Evolutionary conservation across 2,113 vertebrate species (phyloP), one percentile per base, ranked within the genome.

Genomic region (Apus apus): DNA sequence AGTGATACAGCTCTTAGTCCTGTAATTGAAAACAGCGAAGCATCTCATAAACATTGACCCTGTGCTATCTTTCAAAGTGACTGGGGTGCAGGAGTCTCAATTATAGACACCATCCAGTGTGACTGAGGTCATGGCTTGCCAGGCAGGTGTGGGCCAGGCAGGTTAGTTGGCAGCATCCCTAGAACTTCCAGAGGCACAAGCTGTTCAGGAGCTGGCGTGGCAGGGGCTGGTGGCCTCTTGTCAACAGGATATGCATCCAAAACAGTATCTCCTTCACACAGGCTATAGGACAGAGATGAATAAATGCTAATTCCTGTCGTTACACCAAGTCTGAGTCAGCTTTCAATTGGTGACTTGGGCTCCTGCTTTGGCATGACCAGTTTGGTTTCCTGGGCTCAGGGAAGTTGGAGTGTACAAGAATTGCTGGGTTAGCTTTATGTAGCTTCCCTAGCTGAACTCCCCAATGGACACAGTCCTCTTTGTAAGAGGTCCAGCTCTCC

Each of bases 81-180:
- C 18, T 38, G 72, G n/a, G 19, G 17, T 43, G 67, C 2, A 1
- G 26, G 57, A 46, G 6, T 48, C 25, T 32, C 46, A 34, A 32
- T 57, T 29, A 20, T 50, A 79, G 61, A 45, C 20, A 16, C 32
- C 45, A 48, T 80, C 27, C 62, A 15, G 15, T 5, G 2, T 6
- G 25, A 8, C 1, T 1, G 25, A 64, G 56, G 27, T 16, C 5
- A 2, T 4, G 7, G 26, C 15, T 17, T 66, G 45, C 25, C 5
- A 22, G 57, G 3, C 32, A 14, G 32, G 9, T 9, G 21, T 10
- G 62, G 46, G 13, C 22, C 26, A 0, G 13, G 34, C 30, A 46
- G 54, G n/a, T 32, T 14, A 7, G 29, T 10, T 6, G 1, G 0
- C n/a, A 56, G 25, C 13, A 15, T 22, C 14, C 51, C 26, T 11